Evolutionary conservation across 2,797 vertebrate genomes (phyloP).

Genomic region (Vireo griseus): DNA sequence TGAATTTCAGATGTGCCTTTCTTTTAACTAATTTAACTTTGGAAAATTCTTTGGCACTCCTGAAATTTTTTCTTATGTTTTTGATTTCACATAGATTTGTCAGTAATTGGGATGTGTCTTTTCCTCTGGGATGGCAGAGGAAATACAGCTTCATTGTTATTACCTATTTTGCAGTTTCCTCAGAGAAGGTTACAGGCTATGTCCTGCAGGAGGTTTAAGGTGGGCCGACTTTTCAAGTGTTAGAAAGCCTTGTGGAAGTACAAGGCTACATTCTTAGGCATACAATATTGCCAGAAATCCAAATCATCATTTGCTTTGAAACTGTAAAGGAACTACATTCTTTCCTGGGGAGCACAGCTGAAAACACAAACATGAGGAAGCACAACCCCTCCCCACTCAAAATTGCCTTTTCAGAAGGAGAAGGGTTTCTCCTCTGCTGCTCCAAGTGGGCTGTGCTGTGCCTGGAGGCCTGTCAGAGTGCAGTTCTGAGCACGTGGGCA

Average conservation of each 20-base stretch:
- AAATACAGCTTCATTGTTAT: neutral
- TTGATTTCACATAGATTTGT: neutral
- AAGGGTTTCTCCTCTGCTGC: neutral
- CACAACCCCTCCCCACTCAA: neutral
- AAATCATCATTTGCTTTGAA: neutral
- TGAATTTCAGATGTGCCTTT: slow-evolving; percentile 79
- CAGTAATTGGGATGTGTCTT: neutral
- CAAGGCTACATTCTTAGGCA: neutral
- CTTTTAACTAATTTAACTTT: slow-evolving; percentile 66
- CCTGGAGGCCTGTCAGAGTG: neutral
- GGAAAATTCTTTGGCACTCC: slow-evolving; percentile 54
- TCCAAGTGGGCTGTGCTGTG: neutral
- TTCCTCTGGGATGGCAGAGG: neutral
- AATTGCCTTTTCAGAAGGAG: neutral
- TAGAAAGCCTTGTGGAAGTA: neutral
- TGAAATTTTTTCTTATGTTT: neutral
- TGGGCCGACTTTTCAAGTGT: neutral
- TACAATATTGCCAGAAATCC: neutral
- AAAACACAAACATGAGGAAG: neutral
- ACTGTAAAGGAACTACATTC: neutral
- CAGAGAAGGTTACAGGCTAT: neutral
- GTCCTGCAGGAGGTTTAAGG: neutral
- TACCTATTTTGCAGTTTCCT: neutral
- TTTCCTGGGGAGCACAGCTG: neutral
- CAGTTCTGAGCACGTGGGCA: neutral